Conservation (phyloP, 2,888 invertebrate species). For the Brassicogethes aeneus region DNA sequence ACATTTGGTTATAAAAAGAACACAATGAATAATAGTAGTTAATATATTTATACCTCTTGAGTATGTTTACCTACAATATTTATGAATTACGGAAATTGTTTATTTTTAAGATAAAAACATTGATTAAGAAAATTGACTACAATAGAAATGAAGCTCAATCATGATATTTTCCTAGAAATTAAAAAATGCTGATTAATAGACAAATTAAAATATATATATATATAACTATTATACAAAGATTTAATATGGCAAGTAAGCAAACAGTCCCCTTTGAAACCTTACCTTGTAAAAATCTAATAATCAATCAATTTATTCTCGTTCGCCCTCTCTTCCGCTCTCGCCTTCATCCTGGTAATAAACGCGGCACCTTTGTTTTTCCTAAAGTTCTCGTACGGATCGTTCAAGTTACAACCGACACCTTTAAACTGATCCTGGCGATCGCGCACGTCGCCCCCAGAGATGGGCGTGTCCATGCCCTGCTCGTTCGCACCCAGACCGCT, state of each 20-base stretch:
- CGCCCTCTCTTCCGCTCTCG: conserved; percentile 68
- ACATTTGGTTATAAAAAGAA: too few species aligned
- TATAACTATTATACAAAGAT: too few species aligned
- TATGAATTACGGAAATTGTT: too few species aligned
- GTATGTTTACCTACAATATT: too few species aligned
- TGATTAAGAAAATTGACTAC: too few species aligned
- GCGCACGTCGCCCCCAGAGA: conserved; percentile 82
- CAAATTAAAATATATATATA: too few species aligned
- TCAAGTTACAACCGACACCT: conserved; percentile 87
- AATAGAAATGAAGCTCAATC: not conserved
- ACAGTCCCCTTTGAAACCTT: too few species aligned
- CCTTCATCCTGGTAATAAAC: conserved; percentile 90
- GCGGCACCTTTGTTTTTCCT: conserved; percentile 93
- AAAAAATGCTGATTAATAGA: not conserved
- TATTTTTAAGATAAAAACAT: too few species aligned
- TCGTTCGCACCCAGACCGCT: conserved; percentile 89
- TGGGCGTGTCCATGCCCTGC: conserved; percentile 92
- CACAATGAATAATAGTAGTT: too few species aligned
- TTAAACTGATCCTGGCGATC: conserved; percentile 89
- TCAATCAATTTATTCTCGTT: conserved; percentile 44
- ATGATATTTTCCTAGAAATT: not conserved
- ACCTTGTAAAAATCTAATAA: too few species aligned
- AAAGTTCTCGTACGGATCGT: conserved; percentile 96
- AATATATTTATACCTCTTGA: too few species aligned
- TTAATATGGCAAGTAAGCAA: too few species aligned